Percentiles rank a stretch among this genome's conserved stretches.
Conservation (phyloP, 2,797 vertebrate genomes). For the Pseudomugil tenellus region DNA sequence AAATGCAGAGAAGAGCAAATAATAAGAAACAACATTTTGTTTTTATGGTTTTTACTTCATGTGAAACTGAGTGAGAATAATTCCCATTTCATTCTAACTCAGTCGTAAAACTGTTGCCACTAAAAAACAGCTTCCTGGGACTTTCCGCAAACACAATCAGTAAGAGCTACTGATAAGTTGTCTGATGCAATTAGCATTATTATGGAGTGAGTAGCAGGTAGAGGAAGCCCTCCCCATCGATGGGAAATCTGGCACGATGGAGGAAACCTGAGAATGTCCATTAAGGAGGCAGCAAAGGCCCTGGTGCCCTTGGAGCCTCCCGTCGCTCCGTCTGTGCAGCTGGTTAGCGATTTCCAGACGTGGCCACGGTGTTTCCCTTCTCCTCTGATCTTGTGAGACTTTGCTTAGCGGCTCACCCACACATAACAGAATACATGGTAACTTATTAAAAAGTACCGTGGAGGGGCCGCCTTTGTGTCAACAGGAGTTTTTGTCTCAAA, state of each 20-base stretch:
- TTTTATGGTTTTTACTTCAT: too few relatives aligned
- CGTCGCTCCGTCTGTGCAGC: conserved; percentile 36
- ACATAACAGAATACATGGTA: conserved; percentile 70
- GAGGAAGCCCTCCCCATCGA: neutral
- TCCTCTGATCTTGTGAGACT: conserved; percentile 66
- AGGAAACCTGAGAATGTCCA: conserved; percentile 64
- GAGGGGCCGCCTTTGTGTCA: conserved; percentile 72
- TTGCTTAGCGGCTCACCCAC: conserved; percentile 45
- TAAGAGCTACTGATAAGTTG: neutral
- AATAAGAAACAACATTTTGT: neutral
- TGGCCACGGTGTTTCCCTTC: conserved; percentile 43
- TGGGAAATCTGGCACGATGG: conserved; percentile 36
- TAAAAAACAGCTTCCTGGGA: neutral
- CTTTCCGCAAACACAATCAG: neutral
- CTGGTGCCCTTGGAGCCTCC: conserved; percentile 65
- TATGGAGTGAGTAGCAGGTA: neutral
- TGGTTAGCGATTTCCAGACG: conserved; percentile 77
- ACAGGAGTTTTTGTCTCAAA: conserved; percentile 75
- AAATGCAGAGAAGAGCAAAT: neutral
- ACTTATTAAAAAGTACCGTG: conserved; percentile 80
- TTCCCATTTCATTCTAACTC: neutral
- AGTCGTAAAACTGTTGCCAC: too few relatives aligned
- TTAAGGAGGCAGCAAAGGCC: conserved; percentile 30
- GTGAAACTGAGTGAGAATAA: neutral
- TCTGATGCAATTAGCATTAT: neutral